phyloP scores from a whole-genome alignment of 2,888 invertebrate genomes.

The Psococerastis gibbosa region DNA sequence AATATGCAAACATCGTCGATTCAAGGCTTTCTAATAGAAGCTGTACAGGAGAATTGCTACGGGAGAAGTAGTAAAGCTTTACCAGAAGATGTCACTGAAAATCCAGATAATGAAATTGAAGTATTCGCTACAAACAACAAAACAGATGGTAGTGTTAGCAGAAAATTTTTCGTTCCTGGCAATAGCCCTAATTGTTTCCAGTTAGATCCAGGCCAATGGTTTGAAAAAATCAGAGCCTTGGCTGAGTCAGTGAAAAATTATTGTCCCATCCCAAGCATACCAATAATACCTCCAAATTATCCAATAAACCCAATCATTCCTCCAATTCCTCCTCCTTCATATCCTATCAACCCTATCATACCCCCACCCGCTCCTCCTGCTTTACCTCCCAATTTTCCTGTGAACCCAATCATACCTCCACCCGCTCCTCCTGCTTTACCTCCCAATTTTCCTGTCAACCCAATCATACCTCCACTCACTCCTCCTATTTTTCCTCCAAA shows the following conservation, averaged over 20 bases:
- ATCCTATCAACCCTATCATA: neutral
- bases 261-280: neutral
- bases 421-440: neutral
- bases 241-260: neutral
- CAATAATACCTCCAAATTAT: neutral
- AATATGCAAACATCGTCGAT: neutral
- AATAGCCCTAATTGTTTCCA: neutral
- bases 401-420: neutral
- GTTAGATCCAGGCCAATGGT: neutral
- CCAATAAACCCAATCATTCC: neutral
- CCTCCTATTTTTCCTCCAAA: neutral
- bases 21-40: slow-evolving; percentile 3
- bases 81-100: neutral
- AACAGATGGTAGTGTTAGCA: neutral
- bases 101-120: slow-evolving; percentile 4
- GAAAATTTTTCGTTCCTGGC: neutral
- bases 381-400: no score
- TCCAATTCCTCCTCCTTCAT: neutral
- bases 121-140: slow-evolving; percentile 1
- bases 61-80: neutral
- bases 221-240: neutral
- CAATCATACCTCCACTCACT: neutral
- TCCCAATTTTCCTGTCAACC: neutral
- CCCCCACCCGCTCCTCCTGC: neutral
- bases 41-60: neutral